A percentile compares a stretch with the other conserved stretches of the same genome.
phyloP scores from a whole-genome alignment of 92 coral and sea anemone species.

The Paramuricea clavata region DNA sequence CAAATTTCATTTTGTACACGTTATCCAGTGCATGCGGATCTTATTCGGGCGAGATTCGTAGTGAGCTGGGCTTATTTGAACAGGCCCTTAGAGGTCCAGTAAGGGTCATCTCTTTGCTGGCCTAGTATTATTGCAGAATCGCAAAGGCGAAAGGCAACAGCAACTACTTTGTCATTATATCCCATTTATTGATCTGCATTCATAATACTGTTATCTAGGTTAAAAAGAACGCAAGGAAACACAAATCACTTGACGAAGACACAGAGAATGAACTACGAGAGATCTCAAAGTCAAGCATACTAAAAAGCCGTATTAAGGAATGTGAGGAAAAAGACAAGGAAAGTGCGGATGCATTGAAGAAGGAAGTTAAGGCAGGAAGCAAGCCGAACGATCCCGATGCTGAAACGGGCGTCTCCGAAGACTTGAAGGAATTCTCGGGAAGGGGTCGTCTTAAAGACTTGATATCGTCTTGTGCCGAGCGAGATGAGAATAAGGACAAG shows the following conservation, averaged over 20 bases:
- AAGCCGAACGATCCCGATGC: constrained; percentile 15
- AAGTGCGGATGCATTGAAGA: constrained; percentile 32
- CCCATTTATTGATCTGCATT: no score
- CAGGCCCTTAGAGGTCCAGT: no score
- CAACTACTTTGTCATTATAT: no score
- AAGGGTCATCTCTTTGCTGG: no score
- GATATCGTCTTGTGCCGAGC: constrained; percentile 34
- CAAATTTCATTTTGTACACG: no score
- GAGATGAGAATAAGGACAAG: constrained; percentile 18
- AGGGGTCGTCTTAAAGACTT: constrained; percentile 7
- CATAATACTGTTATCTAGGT: not conserved
- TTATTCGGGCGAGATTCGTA: no score
- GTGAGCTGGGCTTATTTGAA: no score
- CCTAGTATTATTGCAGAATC: no score
- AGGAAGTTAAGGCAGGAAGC: constrained; percentile 1
- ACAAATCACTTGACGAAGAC: constrained; percentile 41
- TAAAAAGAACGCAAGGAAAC: constrained; percentile 30
- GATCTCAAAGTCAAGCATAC: constrained; percentile 16
- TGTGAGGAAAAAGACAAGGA: constrained; percentile 42
- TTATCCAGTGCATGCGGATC: no score
- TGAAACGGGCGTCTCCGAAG: not conserved
- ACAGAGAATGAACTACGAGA: constrained; percentile 30
- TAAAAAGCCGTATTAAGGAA: constrained; percentile 41
- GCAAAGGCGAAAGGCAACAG: no score
- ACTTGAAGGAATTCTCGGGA: constrained; percentile 14